Evolutionary conservation across 1,140 invertebrate genomes (phyloP).

Genomic region (Scaptodrosophila lebanonensis): DNA sequence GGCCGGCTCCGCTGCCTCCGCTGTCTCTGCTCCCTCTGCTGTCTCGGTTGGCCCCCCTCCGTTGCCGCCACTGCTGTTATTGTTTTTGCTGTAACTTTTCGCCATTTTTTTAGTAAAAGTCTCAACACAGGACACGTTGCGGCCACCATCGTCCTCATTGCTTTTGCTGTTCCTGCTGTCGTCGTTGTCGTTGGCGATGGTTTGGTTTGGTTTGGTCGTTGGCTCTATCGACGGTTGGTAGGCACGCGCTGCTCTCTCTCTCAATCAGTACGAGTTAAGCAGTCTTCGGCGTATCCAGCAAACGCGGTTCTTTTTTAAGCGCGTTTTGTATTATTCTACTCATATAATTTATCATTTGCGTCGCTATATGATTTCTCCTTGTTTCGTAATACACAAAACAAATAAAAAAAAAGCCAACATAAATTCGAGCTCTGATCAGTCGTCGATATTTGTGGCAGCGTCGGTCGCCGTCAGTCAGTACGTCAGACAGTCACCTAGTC

Average conservation of each 20-base stretch:
- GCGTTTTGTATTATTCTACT: slow-evolving; percentile 77
- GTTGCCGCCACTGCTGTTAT: slow-evolving; percentile 10
- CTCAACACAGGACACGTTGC: slow-evolving; percentile 56
- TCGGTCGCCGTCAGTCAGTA: slow-evolving; percentile 29
- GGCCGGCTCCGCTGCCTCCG: too few species aligned
- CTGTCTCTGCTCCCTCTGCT: too few species aligned
- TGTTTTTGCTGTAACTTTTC: slow-evolving; percentile 29
- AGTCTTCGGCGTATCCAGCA: slow-evolving; percentile 77
- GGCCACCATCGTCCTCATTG: slow-evolving; percentile 4
- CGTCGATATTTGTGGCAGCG: slow-evolving; percentile 4
- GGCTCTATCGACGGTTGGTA: slow-evolving; percentile 28
- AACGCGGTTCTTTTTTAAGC: slow-evolving; percentile 77
- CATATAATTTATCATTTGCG: slow-evolving; percentile 77
- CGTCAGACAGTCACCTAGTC: too few species aligned
- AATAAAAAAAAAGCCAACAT: slow-evolving; percentile 9
- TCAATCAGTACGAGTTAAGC: slow-evolving; percentile 76
- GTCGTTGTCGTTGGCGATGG: too few species aligned
- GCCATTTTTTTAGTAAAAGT: slow-evolving; percentile 30
- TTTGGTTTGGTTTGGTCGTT: too few species aligned
- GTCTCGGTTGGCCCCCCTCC: too few species aligned
- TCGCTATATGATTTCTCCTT: slow-evolving; percentile 77
- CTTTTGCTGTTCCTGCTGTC: background rate
- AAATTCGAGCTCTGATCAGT: slow-evolving; percentile 7
- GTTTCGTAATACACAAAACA: slow-evolving; percentile 70
- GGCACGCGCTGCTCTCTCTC: slow-evolving; percentile 32